Base-by-base conservation (phyloP, 2,888 invertebrate species). In the Polydrusus tereticollis region DNA sequence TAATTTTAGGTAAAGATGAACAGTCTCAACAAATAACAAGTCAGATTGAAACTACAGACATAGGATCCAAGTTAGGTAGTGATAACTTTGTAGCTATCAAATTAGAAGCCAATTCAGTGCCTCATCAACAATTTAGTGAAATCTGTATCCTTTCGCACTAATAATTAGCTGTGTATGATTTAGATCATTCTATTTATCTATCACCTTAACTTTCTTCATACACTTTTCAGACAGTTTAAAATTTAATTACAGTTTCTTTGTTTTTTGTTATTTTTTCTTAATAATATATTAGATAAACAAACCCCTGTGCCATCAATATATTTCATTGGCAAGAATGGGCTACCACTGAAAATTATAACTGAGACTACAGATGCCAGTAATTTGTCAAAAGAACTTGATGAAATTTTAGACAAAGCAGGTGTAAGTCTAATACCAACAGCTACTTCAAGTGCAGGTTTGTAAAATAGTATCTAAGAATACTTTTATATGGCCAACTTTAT, bases 261-360 rank as follows among this genome's bases (percentile, higher is more conserved):
- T n/a, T n/a, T 23, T n/a, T 6, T 12, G 52, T 47, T 29, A 6
- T 10, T 45, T 33, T 63, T 68, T 41, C 66, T 71, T 69, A 52
- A 52, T 23, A 38, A 38, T 18, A 55, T 16, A 2, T 68, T 72
- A 94, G 93, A 93, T 84, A 91, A 92, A 84, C 87, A 92, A 77
- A 92, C 92, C 12, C 91, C 92, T 0, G 89, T 93, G 5, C 96
- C 97, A 0, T 95, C 95, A 0, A 85, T 94, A 62, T 97, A 94
- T 86, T 96, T 96, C 82, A 96, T 97, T 82, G 95, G 94, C 0
- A 88, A 91, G 65, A 91, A 91, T 81, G 97, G 97, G 0, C 88
- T 89, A 0, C 94, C 96, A 0, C 80, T 97, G 63, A 95, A 96
- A 83, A 91, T 96, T 63, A 89, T 95, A 12, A 91, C 89, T 3